Percentiles rank a stretch among this genome's conserved stretches.
Conservation (phyloP, 2,113 vertebrate genomes). For the Mystacornis crossleyi region DNA sequence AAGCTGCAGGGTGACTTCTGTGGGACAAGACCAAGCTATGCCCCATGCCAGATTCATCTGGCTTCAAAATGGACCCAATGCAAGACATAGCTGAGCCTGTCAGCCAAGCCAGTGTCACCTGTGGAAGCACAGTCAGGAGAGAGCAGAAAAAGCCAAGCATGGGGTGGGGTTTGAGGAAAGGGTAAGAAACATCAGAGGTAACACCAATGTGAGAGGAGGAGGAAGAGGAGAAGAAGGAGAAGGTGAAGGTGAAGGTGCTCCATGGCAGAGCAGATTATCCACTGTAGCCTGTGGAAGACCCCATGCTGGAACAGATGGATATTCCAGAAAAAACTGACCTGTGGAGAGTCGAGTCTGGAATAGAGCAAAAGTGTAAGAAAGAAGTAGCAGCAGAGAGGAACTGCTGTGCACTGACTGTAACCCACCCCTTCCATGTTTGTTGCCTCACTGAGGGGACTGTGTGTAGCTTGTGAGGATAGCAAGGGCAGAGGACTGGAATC, state of each 20-base stretch:
- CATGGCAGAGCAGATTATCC: not conserved
- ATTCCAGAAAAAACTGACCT: not conserved
- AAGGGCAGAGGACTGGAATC: not conserved
- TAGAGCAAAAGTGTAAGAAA: not conserved
- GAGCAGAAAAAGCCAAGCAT: not conserved
- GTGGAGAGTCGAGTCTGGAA: not conserved
- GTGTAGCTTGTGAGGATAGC: not conserved
- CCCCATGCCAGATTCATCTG: not conserved
- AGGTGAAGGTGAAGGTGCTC: not conserved
- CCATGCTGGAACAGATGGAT: not conserved
- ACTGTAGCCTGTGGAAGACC: not conserved
- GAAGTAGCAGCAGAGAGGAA: not conserved
- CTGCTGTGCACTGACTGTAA: fast-evolving
- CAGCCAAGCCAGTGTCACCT: not conserved
- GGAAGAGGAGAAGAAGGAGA: not conserved
- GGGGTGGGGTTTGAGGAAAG: fast-evolving
- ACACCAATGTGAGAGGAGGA: not conserved
- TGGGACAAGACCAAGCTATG: not conserved
- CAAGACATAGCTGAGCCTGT: not conserved
- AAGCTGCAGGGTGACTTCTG: not conserved
- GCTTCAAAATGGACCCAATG: not conserved
- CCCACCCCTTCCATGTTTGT: fast-evolving
- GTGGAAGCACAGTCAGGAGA: not conserved
- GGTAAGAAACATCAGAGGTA: not conserved
- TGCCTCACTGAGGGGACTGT: not conserved